These are phyloP conservation scores for Synodontis membranacea DNA, from an alignment of 2,113 vertebrate genomes.

Conservation along the genomic window DNA sequence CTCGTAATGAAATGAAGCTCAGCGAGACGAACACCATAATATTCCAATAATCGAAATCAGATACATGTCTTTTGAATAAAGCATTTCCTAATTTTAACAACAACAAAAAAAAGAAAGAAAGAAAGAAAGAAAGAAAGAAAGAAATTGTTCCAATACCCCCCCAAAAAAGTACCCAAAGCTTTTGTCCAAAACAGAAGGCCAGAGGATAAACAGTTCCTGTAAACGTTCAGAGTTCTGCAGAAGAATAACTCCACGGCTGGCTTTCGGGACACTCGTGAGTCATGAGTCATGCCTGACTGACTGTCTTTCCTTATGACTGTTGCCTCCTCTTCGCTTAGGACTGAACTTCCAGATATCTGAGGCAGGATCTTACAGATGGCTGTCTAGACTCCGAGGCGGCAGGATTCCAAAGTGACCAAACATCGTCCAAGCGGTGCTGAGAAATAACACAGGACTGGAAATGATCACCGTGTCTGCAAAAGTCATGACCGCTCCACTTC, in stretches of 20 bases:
- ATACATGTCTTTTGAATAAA: neutral
- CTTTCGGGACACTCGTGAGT: conserved; percentile 2
- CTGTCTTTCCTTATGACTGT: conserved; percentile 8
- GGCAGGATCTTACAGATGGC: neutral
- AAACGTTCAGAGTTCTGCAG: neutral
- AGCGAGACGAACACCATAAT: neutral
- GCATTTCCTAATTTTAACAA: neutral
- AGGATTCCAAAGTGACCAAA: neutral
- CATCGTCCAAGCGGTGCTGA: neutral
- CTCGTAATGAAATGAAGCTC: neutral
- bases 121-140: neutral
- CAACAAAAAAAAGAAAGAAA: too few species aligned
- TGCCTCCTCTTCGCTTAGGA: neutral
- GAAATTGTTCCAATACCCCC: neutral
- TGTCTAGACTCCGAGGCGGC: conserved; percentile 24
- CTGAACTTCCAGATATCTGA: neutral
- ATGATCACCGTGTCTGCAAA: neutral
- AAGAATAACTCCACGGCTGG: neutral
- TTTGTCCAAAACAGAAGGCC: neutral
- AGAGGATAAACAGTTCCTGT: neutral
- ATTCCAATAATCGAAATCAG: neutral
- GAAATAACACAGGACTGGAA: neutral
- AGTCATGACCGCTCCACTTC: neutral
- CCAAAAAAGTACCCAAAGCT: neutral
- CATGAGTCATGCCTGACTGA: neutral